These are phyloP conservation scores for Microtus montanus DNA, from an alignment of 2,113 vertebrate genomes.

Conservation along the genomic window DNA sequence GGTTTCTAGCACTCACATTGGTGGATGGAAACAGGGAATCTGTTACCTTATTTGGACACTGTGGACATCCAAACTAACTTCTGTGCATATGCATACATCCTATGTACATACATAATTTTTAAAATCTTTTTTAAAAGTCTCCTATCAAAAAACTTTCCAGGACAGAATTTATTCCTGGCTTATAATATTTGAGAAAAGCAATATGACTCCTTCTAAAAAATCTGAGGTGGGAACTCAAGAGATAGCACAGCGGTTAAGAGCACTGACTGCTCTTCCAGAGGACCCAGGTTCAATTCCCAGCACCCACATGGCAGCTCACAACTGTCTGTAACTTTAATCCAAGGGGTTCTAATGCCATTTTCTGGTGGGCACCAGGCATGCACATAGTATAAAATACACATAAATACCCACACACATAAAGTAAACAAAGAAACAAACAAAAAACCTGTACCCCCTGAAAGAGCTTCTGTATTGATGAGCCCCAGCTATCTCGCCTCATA, in stretches of 20 bases:
- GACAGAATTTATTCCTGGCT: neutral
- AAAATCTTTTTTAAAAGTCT: neutral
- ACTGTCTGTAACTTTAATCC: neutral
- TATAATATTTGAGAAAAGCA: neutral
- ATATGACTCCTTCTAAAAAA: neutral
- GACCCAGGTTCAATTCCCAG: neutral
- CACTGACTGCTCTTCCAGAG: neutral
- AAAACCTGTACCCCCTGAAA: neutral
- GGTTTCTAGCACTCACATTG: neutral
- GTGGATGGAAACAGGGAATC: neutral
- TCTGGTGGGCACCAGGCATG: neutral
- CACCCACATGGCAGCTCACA: neutral
- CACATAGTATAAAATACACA: neutral
- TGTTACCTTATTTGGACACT: neutral
- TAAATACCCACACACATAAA: neutral
- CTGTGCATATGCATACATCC: neutral
- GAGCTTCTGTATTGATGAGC: neutral
- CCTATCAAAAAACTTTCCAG: neutral
- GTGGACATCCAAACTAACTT: neutral
- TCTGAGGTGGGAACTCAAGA: neutral
- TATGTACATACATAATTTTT: neutral
- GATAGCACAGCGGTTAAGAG: neutral
- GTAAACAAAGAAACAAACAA: neutral
- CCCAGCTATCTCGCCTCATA: neutral
- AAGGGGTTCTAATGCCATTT: neutral